A percentile compares a stretch with the other conserved stretches of the same genome.
These are phyloP conservation scores for Branchellion lobata DNA, from an alignment of 2,888 invertebrate species.

Conservation along the genomic window DNA sequence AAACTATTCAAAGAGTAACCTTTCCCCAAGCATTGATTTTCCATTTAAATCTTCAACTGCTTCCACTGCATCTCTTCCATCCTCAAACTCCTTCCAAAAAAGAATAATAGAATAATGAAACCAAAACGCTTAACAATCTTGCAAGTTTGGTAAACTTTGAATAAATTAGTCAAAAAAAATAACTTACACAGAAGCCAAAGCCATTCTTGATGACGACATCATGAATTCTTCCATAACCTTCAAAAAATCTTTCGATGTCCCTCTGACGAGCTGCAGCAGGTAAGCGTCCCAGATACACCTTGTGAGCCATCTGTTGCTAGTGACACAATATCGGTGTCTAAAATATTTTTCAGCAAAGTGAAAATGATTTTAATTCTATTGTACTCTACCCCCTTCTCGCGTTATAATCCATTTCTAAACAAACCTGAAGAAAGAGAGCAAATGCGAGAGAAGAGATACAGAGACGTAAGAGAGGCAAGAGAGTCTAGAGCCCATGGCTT, in stretches of 20 bases:
- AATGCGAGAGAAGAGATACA: not conserved
- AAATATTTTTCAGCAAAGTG: not conserved
- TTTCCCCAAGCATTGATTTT: conserved; percentile 90
- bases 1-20: conserved; percentile 64
- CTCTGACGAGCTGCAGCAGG: conserved; percentile 80
- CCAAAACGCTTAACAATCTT: not conserved
- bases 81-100: conserved; percentile 81
- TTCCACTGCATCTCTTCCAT: conserved; percentile 94
- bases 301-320: conserved; percentile 34
- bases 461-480: not conserved
- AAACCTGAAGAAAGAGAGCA: conserved; percentile 19
- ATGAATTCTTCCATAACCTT: conserved; percentile 86
- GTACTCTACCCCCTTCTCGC: not conserved
- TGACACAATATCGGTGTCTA: not conserved
- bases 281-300: conserved; percentile 75
- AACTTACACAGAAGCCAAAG: conserved; percentile 41
- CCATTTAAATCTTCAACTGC: conserved; percentile 97
- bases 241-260: conserved; percentile 92
- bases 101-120: not conserved
- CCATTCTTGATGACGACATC: conserved; percentile 75
- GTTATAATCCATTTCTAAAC: not conserved
- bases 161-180: not conserved
- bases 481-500: not conserved
- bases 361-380: not conserved
- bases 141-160: not conserved